Conservation (phyloP, 2,888 invertebrate genomes). For the Euphydryas editha region DNA sequence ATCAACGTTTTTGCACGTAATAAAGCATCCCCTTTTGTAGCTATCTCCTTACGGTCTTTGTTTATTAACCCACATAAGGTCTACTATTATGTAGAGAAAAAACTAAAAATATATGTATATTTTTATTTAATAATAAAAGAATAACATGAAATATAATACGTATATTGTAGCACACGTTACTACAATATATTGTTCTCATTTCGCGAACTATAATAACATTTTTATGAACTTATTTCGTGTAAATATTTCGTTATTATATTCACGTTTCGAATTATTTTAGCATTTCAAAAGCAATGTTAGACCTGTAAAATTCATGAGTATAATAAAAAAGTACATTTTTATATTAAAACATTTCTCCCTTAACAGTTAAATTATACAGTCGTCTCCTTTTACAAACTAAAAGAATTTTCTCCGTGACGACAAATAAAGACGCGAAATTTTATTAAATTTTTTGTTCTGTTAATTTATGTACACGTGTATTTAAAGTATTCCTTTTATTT, state of each 20-base stretch:
- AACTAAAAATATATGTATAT: not conserved
- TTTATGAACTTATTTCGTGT: slow-evolving; percentile 3
- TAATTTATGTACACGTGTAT: not conserved
- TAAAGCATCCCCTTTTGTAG: not conserved
- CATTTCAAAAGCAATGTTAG: slow-evolving; percentile 13
- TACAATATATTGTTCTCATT: not conserved
- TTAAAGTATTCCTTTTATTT: not conserved
- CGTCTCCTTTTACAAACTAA: slow-evolving; percentile 25
- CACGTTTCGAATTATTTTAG: slow-evolving; percentile 12
- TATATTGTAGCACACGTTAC: slow-evolving; percentile 2
- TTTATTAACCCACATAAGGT: not conserved
- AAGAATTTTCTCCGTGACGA: slow-evolving; percentile 12
- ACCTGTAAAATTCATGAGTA: slow-evolving; percentile 21
- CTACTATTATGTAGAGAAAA: not conserved
- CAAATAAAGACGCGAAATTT: slow-evolving; percentile 22
- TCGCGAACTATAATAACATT: not conserved
- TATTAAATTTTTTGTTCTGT: slow-evolving; percentile 17
- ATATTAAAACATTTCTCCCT: slow-evolving; percentile 17
- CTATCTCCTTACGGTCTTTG: not conserved
- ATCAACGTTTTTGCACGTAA: not conserved
- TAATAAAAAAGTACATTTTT: slow-evolving; percentile 16
- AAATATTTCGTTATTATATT: slow-evolving; percentile 13
- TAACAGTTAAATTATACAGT: slow-evolving; percentile 26
- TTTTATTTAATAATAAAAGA: slow-evolving; percentile 1
- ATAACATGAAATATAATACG: slow-evolving; percentile 2